phyloP scores from a whole-genome alignment of 2,888 invertebrate species.

The Thecocarcelia acutangulata region DNA sequence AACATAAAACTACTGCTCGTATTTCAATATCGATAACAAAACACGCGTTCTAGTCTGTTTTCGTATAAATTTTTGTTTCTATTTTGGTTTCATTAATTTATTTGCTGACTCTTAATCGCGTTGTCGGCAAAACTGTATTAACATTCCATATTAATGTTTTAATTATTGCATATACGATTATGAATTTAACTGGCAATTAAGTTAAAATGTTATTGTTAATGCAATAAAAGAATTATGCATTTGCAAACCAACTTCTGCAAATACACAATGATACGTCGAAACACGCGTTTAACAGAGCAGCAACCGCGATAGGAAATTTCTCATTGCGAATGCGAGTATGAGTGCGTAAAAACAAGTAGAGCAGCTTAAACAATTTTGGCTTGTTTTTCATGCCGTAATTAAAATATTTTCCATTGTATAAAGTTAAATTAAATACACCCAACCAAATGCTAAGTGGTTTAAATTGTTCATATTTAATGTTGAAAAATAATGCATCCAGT shows the following conservation, averaged over 20 bases:
- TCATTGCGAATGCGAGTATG: background rate
- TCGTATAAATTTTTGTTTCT: too few species aligned
- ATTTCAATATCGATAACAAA: too few species aligned
- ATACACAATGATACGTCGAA: too few species aligned
- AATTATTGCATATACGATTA: slow-evolving; percentile 44
- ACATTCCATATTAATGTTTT: slow-evolving; percentile 15
- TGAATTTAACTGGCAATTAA: slow-evolving; percentile 52
- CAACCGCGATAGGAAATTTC: background rate
- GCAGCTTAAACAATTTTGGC: background rate
- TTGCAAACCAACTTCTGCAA: background rate
- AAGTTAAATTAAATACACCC: slow-evolving; percentile 12
- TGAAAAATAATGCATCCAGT: background rate
- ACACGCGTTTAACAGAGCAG: too few species aligned
- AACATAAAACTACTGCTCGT: too few species aligned
- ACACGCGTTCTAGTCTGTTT: too few species aligned
- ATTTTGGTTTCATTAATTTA: too few species aligned
- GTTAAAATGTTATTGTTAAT: slow-evolving; percentile 33
- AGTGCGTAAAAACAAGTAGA: background rate
- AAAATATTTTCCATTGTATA: slow-evolving; percentile 7
- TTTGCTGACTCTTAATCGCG: background rate
- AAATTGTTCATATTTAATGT: slow-evolving; percentile 17
- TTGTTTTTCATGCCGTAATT: background rate
- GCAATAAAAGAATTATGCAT: background rate
- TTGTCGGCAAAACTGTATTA: slow-evolving; percentile 5
- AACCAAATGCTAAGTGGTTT: slow-evolving; percentile 19